Evolutionary conservation across 2,797 vertebrate genomes (phyloP).

Genomic region (Malacoctenus gilli): DNA sequence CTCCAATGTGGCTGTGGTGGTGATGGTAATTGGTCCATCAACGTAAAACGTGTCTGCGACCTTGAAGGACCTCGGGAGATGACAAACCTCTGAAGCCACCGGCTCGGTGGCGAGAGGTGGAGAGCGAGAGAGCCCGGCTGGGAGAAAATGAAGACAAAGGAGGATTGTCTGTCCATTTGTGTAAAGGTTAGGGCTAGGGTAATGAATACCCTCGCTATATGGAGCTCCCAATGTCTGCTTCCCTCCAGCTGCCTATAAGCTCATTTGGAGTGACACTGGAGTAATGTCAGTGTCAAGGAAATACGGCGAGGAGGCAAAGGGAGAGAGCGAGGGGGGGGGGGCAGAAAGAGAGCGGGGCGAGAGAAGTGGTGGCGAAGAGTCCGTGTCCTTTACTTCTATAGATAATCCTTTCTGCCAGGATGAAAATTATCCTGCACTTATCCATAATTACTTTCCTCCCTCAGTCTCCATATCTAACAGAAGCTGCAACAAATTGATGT

Average conservation of each 20-base stretch:
- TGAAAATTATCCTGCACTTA: constrained; percentile 80
- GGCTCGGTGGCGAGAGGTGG: constrained; percentile 25
- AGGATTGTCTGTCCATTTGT: constrained; percentile 79
- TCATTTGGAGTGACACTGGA: constrained; percentile 83
- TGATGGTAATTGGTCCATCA: constrained; percentile 66
- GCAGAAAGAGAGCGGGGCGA: constrained; percentile 1
- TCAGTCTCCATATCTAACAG: constrained; percentile 53
- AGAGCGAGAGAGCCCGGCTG: constrained; percentile 25
- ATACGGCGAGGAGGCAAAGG: constrained; percentile 62
- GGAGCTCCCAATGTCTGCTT: constrained; percentile 74
- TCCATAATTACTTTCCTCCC: constrained; percentile 75
- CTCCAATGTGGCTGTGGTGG: constrained; percentile 18
- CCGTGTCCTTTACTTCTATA: constrained; percentile 69
- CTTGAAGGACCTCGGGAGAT: constrained; percentile 75
- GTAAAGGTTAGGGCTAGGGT: constrained; percentile 84
- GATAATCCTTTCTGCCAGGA: constrained; percentile 76
- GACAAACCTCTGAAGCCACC: constrained; percentile 57
- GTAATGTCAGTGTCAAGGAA: constrained; percentile 80
- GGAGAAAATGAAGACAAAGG: constrained; percentile 82
- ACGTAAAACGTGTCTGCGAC: constrained; percentile 58
- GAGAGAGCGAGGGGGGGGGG: constrained; percentile 26
- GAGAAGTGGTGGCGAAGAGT: constrained; percentile 57
- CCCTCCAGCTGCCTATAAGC: constrained; percentile 81
- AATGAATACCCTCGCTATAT: constrained; percentile 81
- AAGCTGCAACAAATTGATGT: constrained; percentile 56